Percentiles rank a stretch among this genome's conserved stretches.
Conservation (phyloP, 2,113 vertebrate species). For the Apodemus sylvaticus region DNA sequence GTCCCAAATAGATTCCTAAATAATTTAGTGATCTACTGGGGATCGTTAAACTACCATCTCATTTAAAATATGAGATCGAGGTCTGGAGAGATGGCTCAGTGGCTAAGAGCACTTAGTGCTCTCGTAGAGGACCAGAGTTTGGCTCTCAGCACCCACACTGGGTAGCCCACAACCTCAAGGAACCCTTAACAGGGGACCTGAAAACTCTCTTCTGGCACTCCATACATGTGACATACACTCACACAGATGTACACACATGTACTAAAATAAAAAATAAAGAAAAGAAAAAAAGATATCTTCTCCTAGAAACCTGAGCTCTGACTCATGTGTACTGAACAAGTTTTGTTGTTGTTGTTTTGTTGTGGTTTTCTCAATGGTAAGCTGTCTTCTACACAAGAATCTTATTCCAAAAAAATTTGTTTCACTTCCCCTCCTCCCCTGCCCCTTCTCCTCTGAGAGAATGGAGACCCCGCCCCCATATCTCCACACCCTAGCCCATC, state of each 20-base stretch:
- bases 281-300: background rate
- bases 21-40: background rate
- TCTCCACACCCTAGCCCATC: too few species aligned
- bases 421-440: too few species aligned
- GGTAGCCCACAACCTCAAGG: background rate
- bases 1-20: background rate
- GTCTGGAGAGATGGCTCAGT: background rate
- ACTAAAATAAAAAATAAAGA: background rate
- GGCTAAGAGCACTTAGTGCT: background rate
- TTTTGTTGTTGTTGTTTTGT: background rate
- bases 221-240: background rate
- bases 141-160: background rate
- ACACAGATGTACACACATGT: background rate
- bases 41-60: background rate
- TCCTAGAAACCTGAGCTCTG: background rate
- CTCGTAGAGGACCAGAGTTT: background rate
- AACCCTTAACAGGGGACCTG: background rate
- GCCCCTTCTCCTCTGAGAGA: too few species aligned
- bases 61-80: conserved; percentile 35
- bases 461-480: too few species aligned
- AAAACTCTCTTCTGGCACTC: background rate
- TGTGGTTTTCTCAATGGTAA: background rate
- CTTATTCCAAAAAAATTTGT: background rate
- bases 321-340: background rate
- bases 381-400: background rate